A percentile compares a stretch with the other conserved stretches of the same genome.
Evolutionary conservation across 2,113 vertebrate species (phyloP).

Genomic region (Falcunculus frontatus): DNA sequence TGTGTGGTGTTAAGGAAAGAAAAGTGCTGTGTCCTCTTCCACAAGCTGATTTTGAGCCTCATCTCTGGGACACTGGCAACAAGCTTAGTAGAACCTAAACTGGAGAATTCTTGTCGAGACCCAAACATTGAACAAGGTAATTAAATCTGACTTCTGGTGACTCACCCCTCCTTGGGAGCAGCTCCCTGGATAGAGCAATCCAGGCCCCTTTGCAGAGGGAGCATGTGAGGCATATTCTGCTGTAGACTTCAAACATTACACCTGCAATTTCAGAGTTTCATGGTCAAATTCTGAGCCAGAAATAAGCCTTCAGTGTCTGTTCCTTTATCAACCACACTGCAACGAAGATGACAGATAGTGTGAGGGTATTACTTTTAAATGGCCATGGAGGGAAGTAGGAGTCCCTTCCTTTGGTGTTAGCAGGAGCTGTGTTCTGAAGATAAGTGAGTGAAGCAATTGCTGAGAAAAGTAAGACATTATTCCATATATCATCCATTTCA

Average conservation of each 20-base stretch:
- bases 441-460: neutral
- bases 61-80: neutral
- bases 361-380: neutral
- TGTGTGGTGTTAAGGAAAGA: neutral
- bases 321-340: neutral
- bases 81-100: neutral
- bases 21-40: neutral
- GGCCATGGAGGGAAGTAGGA: neutral
- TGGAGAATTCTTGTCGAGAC: neutral
- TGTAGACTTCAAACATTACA: neutral
- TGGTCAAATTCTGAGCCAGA: neutral
- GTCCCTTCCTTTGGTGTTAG: neutral
- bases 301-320: neutral
- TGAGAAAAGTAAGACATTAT: neutral
- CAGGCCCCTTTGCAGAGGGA: neutral
- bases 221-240: neutral
- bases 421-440: neutral
- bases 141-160: neutral
- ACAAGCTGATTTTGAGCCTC: neutral
- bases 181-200: neutral
- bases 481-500: neutral
- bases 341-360: neutral
- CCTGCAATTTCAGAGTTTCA: neutral
- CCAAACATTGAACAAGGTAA: neutral
- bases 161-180: accelerated